Base-by-base conservation (phyloP, 2,797 vertebrate species). In the Arctocebus calabarensis region DNA sequence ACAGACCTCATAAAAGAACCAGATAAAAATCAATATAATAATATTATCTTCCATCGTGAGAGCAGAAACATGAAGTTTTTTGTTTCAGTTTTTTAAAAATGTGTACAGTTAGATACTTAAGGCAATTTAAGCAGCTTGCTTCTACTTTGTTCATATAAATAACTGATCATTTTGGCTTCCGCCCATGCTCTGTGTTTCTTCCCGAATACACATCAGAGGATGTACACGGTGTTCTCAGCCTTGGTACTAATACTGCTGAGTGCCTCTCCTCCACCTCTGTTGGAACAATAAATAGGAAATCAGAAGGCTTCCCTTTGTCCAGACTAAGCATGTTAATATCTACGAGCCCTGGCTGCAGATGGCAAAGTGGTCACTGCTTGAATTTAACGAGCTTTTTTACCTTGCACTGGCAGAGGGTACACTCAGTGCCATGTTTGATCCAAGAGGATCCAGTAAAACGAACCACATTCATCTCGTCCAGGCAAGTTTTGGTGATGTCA, bases 401-500 rank as follows among this genome's bases (percentile, higher is more conserved):
- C 99, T 99, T 99, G 98, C 99, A 99, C 98, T 99, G 99, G 98
- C 99, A 99, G 96, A 99, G 99, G 90, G 99, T 99, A 98, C 99
- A 99, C 98, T 99, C 99, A 0, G 99, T 99, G 98, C 99, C 99
- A 0, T 99, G 99, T 97, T 99, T 99, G 97, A 99, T 99, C 99
- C 99, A 99, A 96, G 99, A 99, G 62, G 99, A 99, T 91, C 99
- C 99, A 14, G 99, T 99, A 98, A 99, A 99, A 98, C 99, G 99
- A 64, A 99, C 97, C 64, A 99, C 99, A 40, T 98, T 99, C 98
- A 99, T 99, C 98, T 99, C 99, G 86, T 99, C 99, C 96, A 98
- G 98, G 98, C 99, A 99, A 7, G 99, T 99, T 98, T 99, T 99
- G 98, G 99, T 99, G 98, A 99, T 99, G 98, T 99, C 99, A 82